A percentile compares a stretch with the other conserved stretches of the same genome.
Conservation (phyloP, 2,888 invertebrate species). For the Quadroppia sp. region DNA sequence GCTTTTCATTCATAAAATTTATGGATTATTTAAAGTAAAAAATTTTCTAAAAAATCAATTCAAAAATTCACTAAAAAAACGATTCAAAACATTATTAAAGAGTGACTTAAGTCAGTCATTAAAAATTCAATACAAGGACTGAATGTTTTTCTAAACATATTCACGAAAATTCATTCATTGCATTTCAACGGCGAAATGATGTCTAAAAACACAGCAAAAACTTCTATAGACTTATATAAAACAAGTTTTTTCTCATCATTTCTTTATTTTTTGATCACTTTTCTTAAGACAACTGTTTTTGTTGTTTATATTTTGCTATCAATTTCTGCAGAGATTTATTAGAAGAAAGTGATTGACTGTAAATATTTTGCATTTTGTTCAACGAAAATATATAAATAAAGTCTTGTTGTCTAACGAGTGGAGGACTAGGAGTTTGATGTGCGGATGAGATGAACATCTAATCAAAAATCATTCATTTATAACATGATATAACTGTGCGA, state of each 20-base stretch:
- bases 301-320: background rate
- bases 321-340: constrained; percentile 7
- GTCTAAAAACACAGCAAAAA: background rate
- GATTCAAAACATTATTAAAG: background rate
- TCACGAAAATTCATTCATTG: background rate
- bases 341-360: constrained; percentile 26
- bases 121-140: background rate
- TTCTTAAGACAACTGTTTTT: background rate
- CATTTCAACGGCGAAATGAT: background rate
- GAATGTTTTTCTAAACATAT: background rate
- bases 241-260: constrained; percentile 1
- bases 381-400: background rate
- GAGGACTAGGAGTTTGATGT: background rate
- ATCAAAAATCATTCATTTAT: background rate
- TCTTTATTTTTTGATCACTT: background rate
- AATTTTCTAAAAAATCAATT: background rate
- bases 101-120: background rate
- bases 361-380: background rate
- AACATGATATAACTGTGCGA: constrained; percentile 3
- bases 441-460: background rate
- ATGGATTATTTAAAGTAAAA: background rate
- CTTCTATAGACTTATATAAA: background rate
- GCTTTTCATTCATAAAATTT: constrained; percentile 9
- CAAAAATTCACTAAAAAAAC: background rate
- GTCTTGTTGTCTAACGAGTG: background rate